Percentiles rank a stretch among this genome's conserved stretches.
These are phyloP conservation scores for Etheostoma spectabile DNA, from an alignment of 2,113 vertebrate genomes.

Conservation along the genomic window DNA sequence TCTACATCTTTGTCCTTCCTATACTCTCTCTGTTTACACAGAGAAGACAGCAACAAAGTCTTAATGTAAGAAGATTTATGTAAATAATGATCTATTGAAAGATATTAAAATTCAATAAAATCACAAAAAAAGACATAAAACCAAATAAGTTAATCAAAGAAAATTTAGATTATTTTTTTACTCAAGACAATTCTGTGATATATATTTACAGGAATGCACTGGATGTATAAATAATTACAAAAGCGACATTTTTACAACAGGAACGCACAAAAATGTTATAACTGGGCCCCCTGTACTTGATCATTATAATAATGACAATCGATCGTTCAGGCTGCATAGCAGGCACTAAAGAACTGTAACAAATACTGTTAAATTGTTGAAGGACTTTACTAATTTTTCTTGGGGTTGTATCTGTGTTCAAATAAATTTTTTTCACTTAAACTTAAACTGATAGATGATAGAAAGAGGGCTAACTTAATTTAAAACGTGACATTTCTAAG, in stretches of 20 bases:
- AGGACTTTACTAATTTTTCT: background rate
- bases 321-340: background rate
- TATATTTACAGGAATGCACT: background rate
- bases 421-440: constrained; percentile 5
- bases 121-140: background rate
- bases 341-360: background rate
- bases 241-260: background rate
- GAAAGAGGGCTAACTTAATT: background rate
- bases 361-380: background rate
- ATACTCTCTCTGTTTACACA: constrained; percentile 5
- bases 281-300: background rate
- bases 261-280: background rate
- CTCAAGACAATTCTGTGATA: background rate
- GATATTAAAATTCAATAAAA: constrained; percentile 6
- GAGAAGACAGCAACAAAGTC: constrained; percentile 6
- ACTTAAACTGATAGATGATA: background rate
- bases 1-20: constrained; percentile 41
- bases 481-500: background rate
- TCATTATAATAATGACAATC: background rate
- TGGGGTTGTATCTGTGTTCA: background rate
- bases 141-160: background rate
- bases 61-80: background rate
- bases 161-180: background rate
- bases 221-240: background rate
- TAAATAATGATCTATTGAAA: constrained; percentile 17